Evolutionary conservation across 92 coral and sea anemone species (phyloP).

Genomic region (Nematostella vectensis): DNA sequence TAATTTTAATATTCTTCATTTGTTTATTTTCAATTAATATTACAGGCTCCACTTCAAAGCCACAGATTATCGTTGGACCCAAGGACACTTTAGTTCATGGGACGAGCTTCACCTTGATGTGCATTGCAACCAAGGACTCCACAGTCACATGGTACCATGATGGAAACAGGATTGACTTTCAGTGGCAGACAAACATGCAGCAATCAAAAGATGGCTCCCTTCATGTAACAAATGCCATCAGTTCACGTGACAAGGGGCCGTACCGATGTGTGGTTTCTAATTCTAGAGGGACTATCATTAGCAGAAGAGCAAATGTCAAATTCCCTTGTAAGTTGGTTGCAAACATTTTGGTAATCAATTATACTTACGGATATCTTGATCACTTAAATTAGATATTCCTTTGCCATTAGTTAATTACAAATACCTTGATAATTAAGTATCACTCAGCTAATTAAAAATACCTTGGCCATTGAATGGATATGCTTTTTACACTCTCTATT

Average conservation of each 20-base stretch:
- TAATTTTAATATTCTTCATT: too few species aligned
- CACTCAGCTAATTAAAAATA: too few species aligned
- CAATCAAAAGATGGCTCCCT: slow-evolving; percentile 63
- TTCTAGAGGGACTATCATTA: slow-evolving; percentile 35
- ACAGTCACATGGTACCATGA: slow-evolving; percentile 60
- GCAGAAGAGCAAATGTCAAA: slow-evolving; percentile 48
- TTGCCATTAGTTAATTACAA: too few species aligned
- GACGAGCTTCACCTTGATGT: slow-evolving; percentile 45
- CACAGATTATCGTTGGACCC: slow-evolving; percentile 52
- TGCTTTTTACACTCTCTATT: too few species aligned
- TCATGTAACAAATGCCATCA: slow-evolving; percentile 44
- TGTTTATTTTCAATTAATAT: too few species aligned
- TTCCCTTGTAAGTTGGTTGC: slow-evolving; percentile 80
- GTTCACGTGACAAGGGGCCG: slow-evolving; percentile 53
- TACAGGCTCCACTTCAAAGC: slow-evolving; percentile 43
- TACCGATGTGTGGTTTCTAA: slow-evolving; percentile 60
- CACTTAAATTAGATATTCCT: neutral
- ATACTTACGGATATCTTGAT: neutral
- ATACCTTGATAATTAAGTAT: too few species aligned
- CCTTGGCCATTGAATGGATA: too few species aligned
- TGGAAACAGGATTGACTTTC: slow-evolving; percentile 25
- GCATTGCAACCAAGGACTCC: slow-evolving; percentile 44
- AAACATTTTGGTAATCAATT: too few species aligned
- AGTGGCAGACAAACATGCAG: slow-evolving; percentile 27
- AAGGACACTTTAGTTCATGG: slow-evolving; percentile 43